Evolutionary conservation across 2,797 vertebrate genomes (phyloP).

Genomic region (Micropoecilia bifurca): DNA sequence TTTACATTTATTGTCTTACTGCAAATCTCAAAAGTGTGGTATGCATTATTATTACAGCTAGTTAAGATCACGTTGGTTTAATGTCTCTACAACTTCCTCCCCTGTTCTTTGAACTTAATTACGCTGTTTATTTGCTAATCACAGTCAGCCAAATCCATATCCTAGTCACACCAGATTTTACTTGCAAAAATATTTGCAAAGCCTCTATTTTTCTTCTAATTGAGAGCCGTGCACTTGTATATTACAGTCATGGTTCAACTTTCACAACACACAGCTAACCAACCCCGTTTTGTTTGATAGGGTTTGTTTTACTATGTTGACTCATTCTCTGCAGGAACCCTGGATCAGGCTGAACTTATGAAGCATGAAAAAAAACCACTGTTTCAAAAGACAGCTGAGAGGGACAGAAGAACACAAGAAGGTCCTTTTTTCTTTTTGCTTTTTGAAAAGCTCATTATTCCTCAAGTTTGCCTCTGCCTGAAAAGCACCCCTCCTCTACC

Average conservation of each 20-base stretch:
- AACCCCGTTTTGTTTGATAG: slow-evolving; percentile 39
- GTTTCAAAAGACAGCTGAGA: slow-evolving; percentile 72
- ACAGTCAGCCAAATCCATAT: background rate
- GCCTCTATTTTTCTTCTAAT: background rate
- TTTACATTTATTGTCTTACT: background rate
- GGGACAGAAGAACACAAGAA: slow-evolving; percentile 74
- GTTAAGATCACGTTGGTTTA: background rate
- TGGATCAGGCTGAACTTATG: slow-evolving; percentile 78
- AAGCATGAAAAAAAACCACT: slow-evolving; percentile 76
- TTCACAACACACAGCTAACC: slow-evolving; percentile 4
- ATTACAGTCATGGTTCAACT: background rate
- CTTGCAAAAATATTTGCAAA: background rate
- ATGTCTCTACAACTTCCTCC: background rate
- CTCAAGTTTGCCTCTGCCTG: slow-evolving; percentile 68
- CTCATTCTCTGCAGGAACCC: slow-evolving; percentile 65
- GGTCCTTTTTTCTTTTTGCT: slow-evolving; percentile 68
- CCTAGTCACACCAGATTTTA: background rate
- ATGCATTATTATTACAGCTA: background rate
- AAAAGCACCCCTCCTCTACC: slow-evolving; percentile 49
- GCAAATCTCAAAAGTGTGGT: background rate
- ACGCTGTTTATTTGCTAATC: background rate
- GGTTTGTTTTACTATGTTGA: slow-evolving; percentile 36
- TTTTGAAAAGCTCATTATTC: slow-evolving; percentile 85
- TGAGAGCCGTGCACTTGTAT: background rate
- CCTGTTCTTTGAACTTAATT: background rate